Conservation (phyloP, 1,140 invertebrate species). For the Drosophila setifemur region DNA sequence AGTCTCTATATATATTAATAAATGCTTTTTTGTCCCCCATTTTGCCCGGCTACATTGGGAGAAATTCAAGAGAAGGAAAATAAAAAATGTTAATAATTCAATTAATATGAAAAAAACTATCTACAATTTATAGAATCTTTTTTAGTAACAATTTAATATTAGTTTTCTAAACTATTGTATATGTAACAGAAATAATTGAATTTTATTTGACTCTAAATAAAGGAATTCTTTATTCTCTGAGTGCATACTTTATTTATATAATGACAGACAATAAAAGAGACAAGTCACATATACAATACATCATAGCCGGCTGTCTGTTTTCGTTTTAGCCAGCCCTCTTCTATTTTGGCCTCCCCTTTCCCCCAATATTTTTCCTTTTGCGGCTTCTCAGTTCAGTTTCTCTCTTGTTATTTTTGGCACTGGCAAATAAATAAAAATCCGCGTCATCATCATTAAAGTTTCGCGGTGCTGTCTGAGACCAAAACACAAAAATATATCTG, state of each 20-base stretch:
- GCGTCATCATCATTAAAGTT: slow-evolving; percentile 73
- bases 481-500: slow-evolving; percentile 22
- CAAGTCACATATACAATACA: slow-evolving; percentile 15
- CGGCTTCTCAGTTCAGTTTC: slow-evolving; percentile 13
- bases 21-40: not conserved
- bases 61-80: no score
- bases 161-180: no score
- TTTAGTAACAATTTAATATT: no score
- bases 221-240: no score
- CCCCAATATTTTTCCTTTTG: not conserved
- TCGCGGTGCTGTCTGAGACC: slow-evolving; percentile 24
- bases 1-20: not conserved
- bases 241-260: slow-evolving; percentile 46
- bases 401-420: slow-evolving; percentile 57
- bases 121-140: no score
- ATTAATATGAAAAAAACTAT: no score
- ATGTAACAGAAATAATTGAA: no score
- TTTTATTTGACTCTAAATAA: no score
- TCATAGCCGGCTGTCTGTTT: slow-evolving; percentile 16
- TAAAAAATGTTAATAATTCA: no score
- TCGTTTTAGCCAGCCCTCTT: not conserved
- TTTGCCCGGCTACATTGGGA: not conserved
- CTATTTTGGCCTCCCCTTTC: not conserved
- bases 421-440: slow-evolving; percentile 27
- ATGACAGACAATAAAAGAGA: slow-evolving; percentile 27